Evolutionary conservation across 2,797 vertebrate species (phyloP).

Genomic region (Echeneis naucrates): DNA sequence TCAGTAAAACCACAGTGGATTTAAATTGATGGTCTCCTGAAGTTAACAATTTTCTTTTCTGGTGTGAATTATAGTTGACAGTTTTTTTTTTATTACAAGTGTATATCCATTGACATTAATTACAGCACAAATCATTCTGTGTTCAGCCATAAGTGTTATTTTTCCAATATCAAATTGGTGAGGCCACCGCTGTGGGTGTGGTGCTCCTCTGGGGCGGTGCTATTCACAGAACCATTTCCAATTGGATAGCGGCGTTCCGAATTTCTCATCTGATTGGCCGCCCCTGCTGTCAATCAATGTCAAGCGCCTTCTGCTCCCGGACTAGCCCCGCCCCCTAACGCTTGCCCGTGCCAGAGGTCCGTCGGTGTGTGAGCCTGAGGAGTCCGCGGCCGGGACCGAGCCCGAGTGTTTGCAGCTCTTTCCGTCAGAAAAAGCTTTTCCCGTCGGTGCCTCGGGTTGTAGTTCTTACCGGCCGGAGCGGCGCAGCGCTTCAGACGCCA

Average conservation of each 20-base stretch:
- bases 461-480: conserved; percentile 7
- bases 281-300: conserved; percentile 46
- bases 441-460: conserved; percentile 1
- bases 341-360: conserved; percentile 31
- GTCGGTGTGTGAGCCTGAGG: conserved; percentile 34
- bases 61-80: neutral
- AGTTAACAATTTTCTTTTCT: neutral
- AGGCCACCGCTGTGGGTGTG: conserved; percentile 56
- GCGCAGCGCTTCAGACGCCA: conserved; percentile 19
- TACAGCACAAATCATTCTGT: neutral
- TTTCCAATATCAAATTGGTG: conserved; percentile 3
- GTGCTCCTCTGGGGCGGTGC: too few species aligned
- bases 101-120: neutral
- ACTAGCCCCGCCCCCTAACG: conserved; percentile 73
- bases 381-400: conserved; percentile 38
- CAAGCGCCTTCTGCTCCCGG: conserved; percentile 10
- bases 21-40: neutral
- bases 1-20: neutral
- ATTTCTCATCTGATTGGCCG: conserved; percentile 21
- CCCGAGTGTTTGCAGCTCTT: conserved; percentile 24
- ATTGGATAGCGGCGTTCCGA: conserved; percentile 41
- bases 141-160: neutral
- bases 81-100: neutral
- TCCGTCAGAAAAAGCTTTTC: neutral
- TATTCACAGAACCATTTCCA: neutral